phyloP scores from a whole-genome alignment of 2,888 invertebrate species.

The Cyrtodaria siliqua region DNA sequence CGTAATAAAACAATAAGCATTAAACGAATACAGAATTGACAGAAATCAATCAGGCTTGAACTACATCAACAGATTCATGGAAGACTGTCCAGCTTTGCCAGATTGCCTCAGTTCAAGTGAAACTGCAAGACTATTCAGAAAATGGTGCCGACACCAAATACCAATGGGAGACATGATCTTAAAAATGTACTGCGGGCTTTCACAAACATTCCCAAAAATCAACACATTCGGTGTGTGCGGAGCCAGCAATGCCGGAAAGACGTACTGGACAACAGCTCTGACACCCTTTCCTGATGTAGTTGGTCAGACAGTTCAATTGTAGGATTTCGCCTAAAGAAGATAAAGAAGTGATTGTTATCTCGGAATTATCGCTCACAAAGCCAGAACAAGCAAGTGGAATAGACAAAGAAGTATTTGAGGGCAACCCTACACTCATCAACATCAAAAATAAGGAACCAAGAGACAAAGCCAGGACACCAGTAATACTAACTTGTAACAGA shows the following conservation, averaged over 20 bases:
- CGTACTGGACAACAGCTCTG: no score
- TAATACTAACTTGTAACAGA: no score
- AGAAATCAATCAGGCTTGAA: neutral
- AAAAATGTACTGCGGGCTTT: slow-evolving; percentile 2
- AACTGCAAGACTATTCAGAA: slow-evolving; percentile 8
- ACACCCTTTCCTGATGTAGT: neutral
- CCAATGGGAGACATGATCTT: neutral
- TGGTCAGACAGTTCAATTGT: slow-evolving; percentile 11
- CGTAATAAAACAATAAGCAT: neutral
- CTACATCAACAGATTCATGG: neutral
- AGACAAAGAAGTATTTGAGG: slow-evolving; percentile 18
- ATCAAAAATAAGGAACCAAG: slow-evolving; percentile 12
- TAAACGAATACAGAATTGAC: neutral
- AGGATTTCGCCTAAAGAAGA: slow-evolving; percentile 17
- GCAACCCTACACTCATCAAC: slow-evolving; percentile 12
- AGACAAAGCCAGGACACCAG: no score
- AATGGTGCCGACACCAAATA: slow-evolving; percentile 20
- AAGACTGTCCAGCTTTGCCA: neutral
- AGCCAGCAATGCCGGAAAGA: slow-evolving; percentile 13
- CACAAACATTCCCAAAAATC: neutral
- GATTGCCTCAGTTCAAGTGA: neutral
- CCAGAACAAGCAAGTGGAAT: slow-evolving; percentile 22
- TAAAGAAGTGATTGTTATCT: slow-evolving; percentile 13
- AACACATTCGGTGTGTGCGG: slow-evolving; percentile 6
- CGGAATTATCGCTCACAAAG: slow-evolving; percentile 9